Evolutionary conservation across 2,113 vertebrate species (phyloP).

Genomic region (Ariopsis seemanni): DNA sequence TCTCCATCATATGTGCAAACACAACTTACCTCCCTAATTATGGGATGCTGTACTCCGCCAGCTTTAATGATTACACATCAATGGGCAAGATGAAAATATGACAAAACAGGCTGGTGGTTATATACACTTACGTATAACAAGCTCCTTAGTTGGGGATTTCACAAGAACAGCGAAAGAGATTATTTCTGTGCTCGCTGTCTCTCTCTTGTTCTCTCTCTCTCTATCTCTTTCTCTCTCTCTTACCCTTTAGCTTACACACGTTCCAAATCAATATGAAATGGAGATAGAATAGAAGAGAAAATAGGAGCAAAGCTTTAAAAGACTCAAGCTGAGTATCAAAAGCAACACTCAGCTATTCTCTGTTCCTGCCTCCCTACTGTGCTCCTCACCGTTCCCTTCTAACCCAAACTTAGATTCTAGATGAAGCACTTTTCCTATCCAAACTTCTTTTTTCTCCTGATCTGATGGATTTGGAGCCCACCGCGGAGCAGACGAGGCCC

Average conservation of each 20-base stretch:
- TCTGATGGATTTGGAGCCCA: constrained; percentile 3
- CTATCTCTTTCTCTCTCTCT: not conserved
- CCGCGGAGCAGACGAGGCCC: not conserved
- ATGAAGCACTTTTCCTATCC: not conserved
- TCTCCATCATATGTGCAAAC: constrained; percentile 20
- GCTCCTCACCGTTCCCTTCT: not conserved
- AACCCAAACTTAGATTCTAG: constrained; percentile 15
- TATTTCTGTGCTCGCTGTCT: not conserved
- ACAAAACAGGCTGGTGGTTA: constrained; percentile 8
- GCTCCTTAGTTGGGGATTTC: constrained; percentile 1
- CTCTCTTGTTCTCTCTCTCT: too few species aligned
- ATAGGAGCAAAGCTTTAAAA: constrained; percentile 11
- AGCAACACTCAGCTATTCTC: constrained; percentile 16
- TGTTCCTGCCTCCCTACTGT: not conserved
- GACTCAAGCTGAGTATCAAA: constrained; percentile 21
- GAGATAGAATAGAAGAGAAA: constrained; percentile 7
- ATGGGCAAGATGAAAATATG: constrained; percentile 17
- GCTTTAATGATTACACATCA: constrained; percentile 37
- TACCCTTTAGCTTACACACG: not conserved
- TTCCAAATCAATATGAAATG: constrained; percentile 9
- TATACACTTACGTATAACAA: constrained; percentile 12
- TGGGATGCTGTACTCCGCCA: not conserved
- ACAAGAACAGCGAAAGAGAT: not conserved
- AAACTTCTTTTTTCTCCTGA: not conserved
- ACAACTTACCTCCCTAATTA: constrained; percentile 31